Percentiles rank a stretch among this genome's conserved stretches.
phyloP scores from a whole-genome alignment of 1,140 invertebrate genomes.

The Diabrotica virgifera region DNA sequence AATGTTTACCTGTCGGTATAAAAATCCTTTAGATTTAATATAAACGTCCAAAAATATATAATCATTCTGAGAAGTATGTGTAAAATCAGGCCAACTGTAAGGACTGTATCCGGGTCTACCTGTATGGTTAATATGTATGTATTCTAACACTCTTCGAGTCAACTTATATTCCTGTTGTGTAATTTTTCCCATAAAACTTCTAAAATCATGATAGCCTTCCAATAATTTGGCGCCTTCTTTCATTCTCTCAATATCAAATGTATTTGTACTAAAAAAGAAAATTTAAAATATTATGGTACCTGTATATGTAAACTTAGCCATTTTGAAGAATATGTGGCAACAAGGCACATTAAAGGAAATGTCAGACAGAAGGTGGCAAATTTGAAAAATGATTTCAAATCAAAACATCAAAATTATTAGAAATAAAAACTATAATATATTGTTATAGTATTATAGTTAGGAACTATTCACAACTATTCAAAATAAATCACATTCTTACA shows the following conservation, averaged over 20 bases:
- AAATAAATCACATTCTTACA: too few species aligned
- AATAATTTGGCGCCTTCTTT: conserved; percentile 56
- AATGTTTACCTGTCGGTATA: conserved; percentile 66
- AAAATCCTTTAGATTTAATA: conserved; percentile 61
- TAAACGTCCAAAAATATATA: conserved; percentile 61
- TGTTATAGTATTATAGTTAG: too few species aligned
- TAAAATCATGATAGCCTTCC: conserved; percentile 65
- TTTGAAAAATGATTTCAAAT: too few species aligned
- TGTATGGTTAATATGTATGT: conserved; percentile 49
- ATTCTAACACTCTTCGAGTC: conserved; percentile 50
- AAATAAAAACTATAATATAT: too few species aligned
- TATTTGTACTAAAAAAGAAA: conserved; percentile 48
- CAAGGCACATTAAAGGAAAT: too few species aligned
- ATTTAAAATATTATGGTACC: neutral
- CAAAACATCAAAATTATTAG: too few species aligned
- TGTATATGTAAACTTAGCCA: too few species aligned
- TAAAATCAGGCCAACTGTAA: conserved; percentile 40
- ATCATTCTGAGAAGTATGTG: conserved; percentile 43
- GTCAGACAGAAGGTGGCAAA: too few species aligned
- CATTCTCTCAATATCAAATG: conserved; percentile 59
- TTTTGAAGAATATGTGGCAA: too few species aligned
- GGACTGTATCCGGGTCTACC: conserved; percentile 24
- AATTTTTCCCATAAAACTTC: conserved; percentile 58
- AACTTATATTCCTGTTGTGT: conserved; percentile 41
- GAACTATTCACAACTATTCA: too few species aligned